Evolutionary conservation across 1,140 invertebrate genomes (phyloP).

Genomic region (Colletes gigas): DNA sequence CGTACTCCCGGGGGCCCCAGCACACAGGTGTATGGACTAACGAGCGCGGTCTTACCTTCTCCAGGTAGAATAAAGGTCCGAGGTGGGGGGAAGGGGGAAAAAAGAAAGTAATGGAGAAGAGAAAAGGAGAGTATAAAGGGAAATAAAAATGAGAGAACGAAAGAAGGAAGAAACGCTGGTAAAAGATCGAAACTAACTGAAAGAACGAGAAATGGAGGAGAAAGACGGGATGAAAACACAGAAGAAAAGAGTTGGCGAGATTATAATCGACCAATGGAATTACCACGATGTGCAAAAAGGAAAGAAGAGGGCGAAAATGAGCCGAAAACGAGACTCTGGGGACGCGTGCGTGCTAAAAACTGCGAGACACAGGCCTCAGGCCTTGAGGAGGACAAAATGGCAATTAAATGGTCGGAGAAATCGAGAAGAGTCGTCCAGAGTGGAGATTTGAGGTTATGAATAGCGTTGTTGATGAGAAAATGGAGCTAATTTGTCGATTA

Average conservation of each 20-base stretch:
- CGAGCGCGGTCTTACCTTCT: constrained; percentile 54
- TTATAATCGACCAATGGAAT: constrained; percentile 59
- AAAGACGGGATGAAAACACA: constrained; percentile 19
- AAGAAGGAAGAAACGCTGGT: constrained; percentile 11
- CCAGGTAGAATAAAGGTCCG: constrained; percentile 46
- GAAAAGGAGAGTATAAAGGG: constrained; percentile 8
- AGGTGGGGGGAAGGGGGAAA: constrained; percentile 13
- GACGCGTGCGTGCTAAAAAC: constrained; percentile 23
- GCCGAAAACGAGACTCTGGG: not conserved
- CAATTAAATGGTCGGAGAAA: constrained; percentile 39
- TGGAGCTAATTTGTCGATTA: no score
- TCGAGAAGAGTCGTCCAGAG: not conserved
- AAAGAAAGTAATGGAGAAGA: constrained; percentile 22
- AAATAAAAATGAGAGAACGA: constrained; percentile 11
- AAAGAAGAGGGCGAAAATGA: constrained; percentile 55
- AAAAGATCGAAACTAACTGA: constrained; percentile 15
- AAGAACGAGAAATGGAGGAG: constrained; percentile 17
- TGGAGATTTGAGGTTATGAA: no score
- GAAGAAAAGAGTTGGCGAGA: constrained; percentile 5
- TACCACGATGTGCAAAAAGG: constrained; percentile 40
- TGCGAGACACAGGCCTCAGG: constrained; percentile 1
- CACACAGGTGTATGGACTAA: constrained; percentile 73
- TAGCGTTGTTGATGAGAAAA: no score
- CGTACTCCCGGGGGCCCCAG: constrained; percentile 55
- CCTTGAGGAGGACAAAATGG: not conserved